phyloP scores from a whole-genome alignment of 2,888 invertebrate genomes.

The Molanna angustata region DNA sequence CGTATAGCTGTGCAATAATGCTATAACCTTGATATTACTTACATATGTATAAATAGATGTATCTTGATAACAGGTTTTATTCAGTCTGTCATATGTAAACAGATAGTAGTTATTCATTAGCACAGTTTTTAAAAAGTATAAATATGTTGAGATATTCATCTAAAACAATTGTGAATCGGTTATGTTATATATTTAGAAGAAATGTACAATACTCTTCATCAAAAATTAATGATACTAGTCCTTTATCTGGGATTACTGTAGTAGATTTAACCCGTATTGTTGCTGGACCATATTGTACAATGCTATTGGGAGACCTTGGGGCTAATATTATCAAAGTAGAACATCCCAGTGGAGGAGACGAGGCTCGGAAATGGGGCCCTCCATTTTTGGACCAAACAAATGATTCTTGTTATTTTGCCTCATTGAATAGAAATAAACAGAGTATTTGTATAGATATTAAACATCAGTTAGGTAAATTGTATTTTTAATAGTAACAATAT shows the following conservation, averaged over 20 bases:
- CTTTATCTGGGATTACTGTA: slow-evolving; percentile 68
- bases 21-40: too few relatives aligned
- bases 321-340: slow-evolving; percentile 94
- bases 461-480: slow-evolving; percentile 57
- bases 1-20: too few relatives aligned
- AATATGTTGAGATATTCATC: neutral
- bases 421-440: slow-evolving; percentile 93
- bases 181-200: neutral
- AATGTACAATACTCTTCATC: neutral
- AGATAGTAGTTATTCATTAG: too few relatives aligned
- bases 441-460: slow-evolving; percentile 88
- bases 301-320: slow-evolving; percentile 90
- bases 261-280: slow-evolving; percentile 83
- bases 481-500: neutral
- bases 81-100: too few relatives aligned
- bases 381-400: slow-evolving; percentile 69
- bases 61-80: too few relatives aligned
- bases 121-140: too few relatives aligned
- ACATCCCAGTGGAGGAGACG: slow-evolving; percentile 78
- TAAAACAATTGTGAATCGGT: neutral
- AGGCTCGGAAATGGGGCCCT: slow-evolving; percentile 90
- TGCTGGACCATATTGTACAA: slow-evolving; percentile 93
- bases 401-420: slow-evolving; percentile 78
- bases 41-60: too few relatives aligned
- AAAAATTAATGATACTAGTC: slow-evolving; percentile 43